Evolutionary conservation across 2,113 vertebrate genomes (phyloP).

Genomic region (Melanerpes aurifrons): DNA sequence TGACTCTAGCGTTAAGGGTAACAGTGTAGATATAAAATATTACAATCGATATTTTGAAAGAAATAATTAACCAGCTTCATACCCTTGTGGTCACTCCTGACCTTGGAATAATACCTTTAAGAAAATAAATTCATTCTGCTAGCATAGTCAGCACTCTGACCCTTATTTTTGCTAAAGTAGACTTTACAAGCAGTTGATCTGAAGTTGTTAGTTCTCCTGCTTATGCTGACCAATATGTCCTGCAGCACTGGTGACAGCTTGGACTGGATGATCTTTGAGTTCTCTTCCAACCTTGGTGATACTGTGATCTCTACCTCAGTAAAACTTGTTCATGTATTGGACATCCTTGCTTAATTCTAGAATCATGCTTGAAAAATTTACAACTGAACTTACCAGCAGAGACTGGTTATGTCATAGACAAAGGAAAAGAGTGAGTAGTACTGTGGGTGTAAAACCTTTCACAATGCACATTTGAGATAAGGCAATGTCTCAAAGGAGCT

Average conservation of each 20-base stretch:
- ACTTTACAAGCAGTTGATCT: neutral
- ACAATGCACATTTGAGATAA: neutral
- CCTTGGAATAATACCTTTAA: neutral
- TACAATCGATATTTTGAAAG: neutral
- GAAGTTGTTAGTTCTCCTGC: neutral
- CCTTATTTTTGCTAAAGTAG: neutral
- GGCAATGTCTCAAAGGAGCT: neutral
- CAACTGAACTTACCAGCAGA: neutral
- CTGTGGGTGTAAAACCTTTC: neutral
- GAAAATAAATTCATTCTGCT: neutral
- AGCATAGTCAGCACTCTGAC: neutral
- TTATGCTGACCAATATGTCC: neutral
- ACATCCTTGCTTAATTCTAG: neutral
- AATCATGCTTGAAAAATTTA: neutral
- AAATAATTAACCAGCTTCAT: neutral
- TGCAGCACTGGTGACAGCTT: neutral
- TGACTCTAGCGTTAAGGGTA: neutral
- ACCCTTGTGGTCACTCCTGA: neutral
- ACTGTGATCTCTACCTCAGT: neutral
- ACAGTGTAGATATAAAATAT: neutral
- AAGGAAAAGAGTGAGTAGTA: fast-evolving
- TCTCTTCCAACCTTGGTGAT: too few relatives aligned
- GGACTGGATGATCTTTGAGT: too few relatives aligned
- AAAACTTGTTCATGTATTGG: neutral
- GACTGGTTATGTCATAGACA: neutral